Base-by-base conservation (phyloP, 2,797 vertebrate species). In the Sebastiscus albofasciatus region DNA sequence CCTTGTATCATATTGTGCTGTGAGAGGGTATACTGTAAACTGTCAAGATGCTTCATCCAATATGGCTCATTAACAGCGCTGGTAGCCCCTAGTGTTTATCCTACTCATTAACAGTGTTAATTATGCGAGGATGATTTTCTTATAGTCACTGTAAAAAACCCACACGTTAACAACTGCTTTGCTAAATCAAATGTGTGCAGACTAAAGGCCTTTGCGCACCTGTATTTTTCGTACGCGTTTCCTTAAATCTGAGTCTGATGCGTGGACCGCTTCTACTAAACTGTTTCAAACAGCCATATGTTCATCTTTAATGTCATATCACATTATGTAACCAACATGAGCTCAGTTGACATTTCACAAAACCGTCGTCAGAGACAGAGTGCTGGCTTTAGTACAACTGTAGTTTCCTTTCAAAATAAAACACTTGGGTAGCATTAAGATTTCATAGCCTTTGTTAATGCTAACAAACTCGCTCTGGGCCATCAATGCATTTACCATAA, bases 41-140 rank as follows among this genome's bases (percentile, higher is more conserved):
- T 31, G 62, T 73, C 60, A 60, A 68, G 27, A 62, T 18, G 56
- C 46, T 16, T 77, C 33, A 65, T 71, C 18, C 24, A 65, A 6
- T 31, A 34, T 24, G 68, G 72, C 67, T 85, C 62, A 77, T 77
- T 70, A 72, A 56, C 70, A 29, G 24, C 12, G 31, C 27, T 26
- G 33, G 26, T 62, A 69, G 29, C 18, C 54, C 1, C 49, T 26
- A 22, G 62, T 56, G 67, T 79, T 76, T 67, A 33, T 46, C 1
- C 24, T 66, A 7, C 46, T 67, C 8, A 49, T 67, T 76, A 46
- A 59, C 5, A 27, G 0, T 60, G 36, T 49, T 79, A 59, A 74
- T 68, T 67, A 69, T 34, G 62, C 7, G 4, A 60, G 22, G 29
- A 39, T 16, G 11, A 34, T 39, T 67, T 75, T 24, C 34, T 74